Conservation (phyloP, 1,140 invertebrate genomes). For the Drosophila tropicalis region DNA sequence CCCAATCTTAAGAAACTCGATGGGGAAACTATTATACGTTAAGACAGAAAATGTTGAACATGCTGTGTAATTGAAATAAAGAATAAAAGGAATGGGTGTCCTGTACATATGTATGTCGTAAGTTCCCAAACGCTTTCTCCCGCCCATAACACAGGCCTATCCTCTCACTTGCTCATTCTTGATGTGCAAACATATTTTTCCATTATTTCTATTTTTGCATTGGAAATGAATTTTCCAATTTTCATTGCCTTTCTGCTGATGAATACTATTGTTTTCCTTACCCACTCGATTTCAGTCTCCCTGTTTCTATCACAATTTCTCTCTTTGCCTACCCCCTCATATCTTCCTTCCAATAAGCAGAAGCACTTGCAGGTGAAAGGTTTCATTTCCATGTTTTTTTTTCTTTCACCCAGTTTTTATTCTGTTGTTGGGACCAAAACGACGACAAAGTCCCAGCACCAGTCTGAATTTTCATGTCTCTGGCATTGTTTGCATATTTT, state of each 20-base stretch:
- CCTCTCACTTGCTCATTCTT: background rate
- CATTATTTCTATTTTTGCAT: constrained; percentile 45
- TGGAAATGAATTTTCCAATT: constrained; percentile 58
- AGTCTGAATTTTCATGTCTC: constrained; percentile 46
- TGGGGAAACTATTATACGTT: constrained; percentile 87
- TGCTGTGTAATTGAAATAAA: constrained; percentile 43
- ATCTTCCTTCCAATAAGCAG: background rate
- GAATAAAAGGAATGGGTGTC: background rate
- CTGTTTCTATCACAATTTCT: background rate
- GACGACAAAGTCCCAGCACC: constrained; percentile 15
- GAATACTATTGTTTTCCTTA: constrained; percentile 66
- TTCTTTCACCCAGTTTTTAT: background rate
- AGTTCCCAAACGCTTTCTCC: constrained; percentile 16
- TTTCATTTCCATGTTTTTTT: background rate
- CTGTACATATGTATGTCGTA: background rate
- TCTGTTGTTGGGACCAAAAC: background rate
- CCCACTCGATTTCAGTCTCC: background rate
- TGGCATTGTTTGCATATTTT: constrained; percentile 74
- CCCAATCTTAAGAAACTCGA: constrained; percentile 94
- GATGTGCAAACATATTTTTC: constrained; percentile 43
- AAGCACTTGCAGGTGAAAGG: constrained; percentile 47
- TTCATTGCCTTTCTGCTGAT: constrained; percentile 74
- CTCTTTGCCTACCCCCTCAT: background rate
- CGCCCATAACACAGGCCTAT: constrained; percentile 16
- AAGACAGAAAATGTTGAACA: constrained; percentile 16